Conservation (phyloP, 2,888 invertebrate species). For the Pterostichus madidus region DNA sequence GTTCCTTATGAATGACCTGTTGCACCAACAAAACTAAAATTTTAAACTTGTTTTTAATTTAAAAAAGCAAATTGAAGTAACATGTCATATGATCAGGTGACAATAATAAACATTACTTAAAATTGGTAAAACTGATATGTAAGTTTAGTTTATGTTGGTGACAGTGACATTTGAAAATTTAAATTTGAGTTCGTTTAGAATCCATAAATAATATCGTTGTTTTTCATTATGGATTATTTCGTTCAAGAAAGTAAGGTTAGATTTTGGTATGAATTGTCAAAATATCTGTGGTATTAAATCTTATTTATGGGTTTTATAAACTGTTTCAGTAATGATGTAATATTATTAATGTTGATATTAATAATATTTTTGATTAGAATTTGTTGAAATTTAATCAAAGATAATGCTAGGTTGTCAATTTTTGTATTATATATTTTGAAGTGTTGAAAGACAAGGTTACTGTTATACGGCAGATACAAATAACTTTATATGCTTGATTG, state of each 20-base stretch:
- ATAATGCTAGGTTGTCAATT: constrained; percentile 52
- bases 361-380: constrained; percentile 30
- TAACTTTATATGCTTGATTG: constrained; percentile 46
- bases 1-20: no score
- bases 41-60: no score
- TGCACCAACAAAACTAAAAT: no score
- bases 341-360: neutral
- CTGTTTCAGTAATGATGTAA: constrained; percentile 39
- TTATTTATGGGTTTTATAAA: constrained; percentile 29
- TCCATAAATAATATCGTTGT: no score
- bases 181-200: no score
- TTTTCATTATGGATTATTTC: no score
- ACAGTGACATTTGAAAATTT: no score
- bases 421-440: constrained; percentile 39
- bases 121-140: no score
- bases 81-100: no score
- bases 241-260: neutral
- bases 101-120: no score
- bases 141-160: no score
- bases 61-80: no score
- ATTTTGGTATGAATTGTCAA: constrained; percentile 18
- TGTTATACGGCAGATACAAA: constrained; percentile 1
- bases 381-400: constrained; percentile 41
- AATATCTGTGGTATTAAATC: neutral
- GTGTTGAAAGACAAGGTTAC: constrained; percentile 55